Conservation (phyloP, 2,888 invertebrate species). For the Congeria kusceri region DNA sequence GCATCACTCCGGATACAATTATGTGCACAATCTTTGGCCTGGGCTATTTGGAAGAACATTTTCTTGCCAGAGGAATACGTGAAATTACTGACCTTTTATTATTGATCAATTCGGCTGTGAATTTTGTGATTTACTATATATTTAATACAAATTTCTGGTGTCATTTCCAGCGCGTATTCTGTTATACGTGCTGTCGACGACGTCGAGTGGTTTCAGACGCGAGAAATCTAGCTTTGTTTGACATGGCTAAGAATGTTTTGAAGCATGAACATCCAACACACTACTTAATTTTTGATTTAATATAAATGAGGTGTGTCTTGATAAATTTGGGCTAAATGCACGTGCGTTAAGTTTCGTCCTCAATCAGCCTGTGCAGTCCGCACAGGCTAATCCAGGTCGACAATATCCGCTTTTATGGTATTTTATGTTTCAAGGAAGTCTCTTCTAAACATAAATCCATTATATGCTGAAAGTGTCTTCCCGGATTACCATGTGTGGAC, state of each 20-base stretch:
- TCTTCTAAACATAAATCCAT: no score
- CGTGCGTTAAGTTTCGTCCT: no score
- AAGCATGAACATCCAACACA: no score
- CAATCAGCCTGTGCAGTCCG: no score
- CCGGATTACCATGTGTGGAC: no score
- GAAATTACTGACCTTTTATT: constrained; percentile 84
- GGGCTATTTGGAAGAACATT: constrained; percentile 83
- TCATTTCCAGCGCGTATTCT: constrained; percentile 72
- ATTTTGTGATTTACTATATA: constrained; percentile 83
- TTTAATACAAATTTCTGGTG: constrained; percentile 84
- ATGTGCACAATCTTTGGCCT: constrained; percentile 83
- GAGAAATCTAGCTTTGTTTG: constrained; percentile 29
- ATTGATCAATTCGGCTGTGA: constrained; percentile 82
- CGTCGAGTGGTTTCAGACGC: constrained; percentile 17
- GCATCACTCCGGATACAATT: constrained; percentile 84
- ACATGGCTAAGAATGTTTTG: constrained; percentile 23
- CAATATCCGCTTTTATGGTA: no score
- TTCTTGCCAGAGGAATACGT: constrained; percentile 80
- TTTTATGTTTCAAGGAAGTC: no score
- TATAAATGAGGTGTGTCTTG: no score
- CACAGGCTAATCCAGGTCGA: no score
- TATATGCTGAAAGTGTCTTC: no score
- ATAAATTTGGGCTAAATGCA: no score
- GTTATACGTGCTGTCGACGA: constrained; percentile 47
- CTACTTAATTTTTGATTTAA: no score